These are phyloP conservation scores for Masnerella sp. DNA, from an alignment of 2,888 invertebrate genomes.

Conservation along the genomic window DNA sequence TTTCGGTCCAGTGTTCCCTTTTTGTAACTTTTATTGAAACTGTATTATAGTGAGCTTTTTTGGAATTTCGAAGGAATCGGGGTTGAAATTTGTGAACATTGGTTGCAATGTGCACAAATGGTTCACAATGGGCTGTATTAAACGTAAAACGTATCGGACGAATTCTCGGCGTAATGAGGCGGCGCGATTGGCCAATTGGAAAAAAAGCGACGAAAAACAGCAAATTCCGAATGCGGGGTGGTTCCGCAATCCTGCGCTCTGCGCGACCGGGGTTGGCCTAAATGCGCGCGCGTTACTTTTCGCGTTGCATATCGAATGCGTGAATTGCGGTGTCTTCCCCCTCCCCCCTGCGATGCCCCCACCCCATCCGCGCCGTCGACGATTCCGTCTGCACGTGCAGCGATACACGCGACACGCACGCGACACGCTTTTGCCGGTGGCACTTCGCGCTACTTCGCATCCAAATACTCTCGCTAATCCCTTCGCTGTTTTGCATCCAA, in stretches of 20 bases:
- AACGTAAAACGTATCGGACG: conserved; percentile 34
- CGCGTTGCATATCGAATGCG: conserved; percentile 62
- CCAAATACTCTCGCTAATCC: conserved; percentile 27
- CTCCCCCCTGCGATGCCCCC: conserved; percentile 61
- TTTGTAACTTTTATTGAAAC: no score
- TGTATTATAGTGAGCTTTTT: no score
- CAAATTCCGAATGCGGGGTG: conserved; percentile 70
- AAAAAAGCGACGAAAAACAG: conserved; percentile 72
- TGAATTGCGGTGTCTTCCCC: conserved; percentile 65
- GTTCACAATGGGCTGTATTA: conserved; percentile 33
- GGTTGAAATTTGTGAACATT: background rate
- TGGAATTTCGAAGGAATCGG: no score
- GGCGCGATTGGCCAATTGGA: conserved; percentile 69
- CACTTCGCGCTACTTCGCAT: conserved; percentile 35
- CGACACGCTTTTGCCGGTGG: conserved; percentile 53
- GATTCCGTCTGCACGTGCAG: conserved; percentile 68
- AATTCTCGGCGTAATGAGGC: conserved; percentile 50
- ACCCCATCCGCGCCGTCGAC: conserved; percentile 51
- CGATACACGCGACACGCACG: conserved; percentile 63
- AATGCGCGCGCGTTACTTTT: conserved; percentile 72
- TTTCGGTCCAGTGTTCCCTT: no score
- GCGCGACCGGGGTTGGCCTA: conserved; percentile 68
- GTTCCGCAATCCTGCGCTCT: conserved; percentile 73
- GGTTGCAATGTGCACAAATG: conserved; percentile 2
- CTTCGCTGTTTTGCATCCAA: conserved; percentile 32